Percentiles rank a stretch among this genome's conserved stretches.
Conservation (phyloP, 2,888 invertebrate genomes). For the Deladenus siricidicola region DNA sequence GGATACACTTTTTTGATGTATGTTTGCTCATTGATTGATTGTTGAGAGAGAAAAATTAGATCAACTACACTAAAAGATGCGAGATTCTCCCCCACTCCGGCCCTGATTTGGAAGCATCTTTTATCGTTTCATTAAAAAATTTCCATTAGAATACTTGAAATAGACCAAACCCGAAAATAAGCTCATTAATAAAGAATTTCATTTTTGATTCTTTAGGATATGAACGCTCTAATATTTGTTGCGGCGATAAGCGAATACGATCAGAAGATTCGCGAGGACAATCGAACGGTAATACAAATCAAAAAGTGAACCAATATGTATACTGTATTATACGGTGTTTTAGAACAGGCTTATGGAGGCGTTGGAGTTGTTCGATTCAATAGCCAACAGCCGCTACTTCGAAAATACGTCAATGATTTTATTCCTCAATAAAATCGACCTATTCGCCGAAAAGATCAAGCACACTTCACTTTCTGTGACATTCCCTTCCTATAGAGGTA, state of each 20-base stretch:
- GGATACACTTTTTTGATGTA: slow-evolving; percentile 47
- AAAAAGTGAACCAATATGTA: not conserved
- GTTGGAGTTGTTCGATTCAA: slow-evolving; percentile 36
- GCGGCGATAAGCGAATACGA: slow-evolving; percentile 47
- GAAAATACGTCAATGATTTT: slow-evolving; percentile 42
- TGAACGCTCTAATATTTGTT: slow-evolving; percentile 43
- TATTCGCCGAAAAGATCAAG: slow-evolving; percentile 44
- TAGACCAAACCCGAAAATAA: no score
- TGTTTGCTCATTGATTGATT: slow-evolving; percentile 4
- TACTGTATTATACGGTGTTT: slow-evolving; percentile 2
- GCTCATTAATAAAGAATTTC: no score
- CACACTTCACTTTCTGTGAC: slow-evolving; percentile 27
- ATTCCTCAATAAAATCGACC: slow-evolving; percentile 50
- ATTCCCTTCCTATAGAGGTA: slow-evolving; percentile 38
- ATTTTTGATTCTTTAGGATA: slow-evolving; percentile 15
- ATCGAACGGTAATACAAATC: slow-evolving; percentile 27
- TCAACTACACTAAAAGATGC: no score
- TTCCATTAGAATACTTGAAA: no score
- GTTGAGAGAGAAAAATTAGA: not conserved
- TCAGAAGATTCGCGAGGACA: slow-evolving; percentile 40
- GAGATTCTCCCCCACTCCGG: no score
- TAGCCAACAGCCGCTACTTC: slow-evolving; percentile 38
- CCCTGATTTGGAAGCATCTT: no score
- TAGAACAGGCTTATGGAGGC: slow-evolving; percentile 50
- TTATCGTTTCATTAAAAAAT: no score